These are phyloP conservation scores for Brachyalestes nurse DNA, from an alignment of 2,797 vertebrate genomes.

Conservation along the genomic window DNA sequence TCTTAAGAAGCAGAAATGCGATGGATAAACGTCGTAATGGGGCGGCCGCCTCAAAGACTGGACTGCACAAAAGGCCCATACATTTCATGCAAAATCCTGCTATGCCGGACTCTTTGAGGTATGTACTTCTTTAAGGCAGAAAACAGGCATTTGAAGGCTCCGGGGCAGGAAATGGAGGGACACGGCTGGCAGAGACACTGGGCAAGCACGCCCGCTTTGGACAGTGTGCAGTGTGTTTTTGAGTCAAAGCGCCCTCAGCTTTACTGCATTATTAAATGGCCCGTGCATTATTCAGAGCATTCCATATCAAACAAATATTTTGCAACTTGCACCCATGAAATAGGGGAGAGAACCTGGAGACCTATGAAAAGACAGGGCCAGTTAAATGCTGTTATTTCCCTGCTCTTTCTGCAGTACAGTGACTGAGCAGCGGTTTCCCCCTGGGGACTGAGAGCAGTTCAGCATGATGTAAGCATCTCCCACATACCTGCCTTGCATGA, in stretches of 20 bases:
- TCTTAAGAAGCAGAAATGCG: conserved; percentile 16
- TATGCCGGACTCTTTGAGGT: conserved; percentile 10
- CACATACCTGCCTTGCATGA: background rate
- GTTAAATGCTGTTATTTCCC: conserved; percentile 4
- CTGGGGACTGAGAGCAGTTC: conserved; percentile 26
- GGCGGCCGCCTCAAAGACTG: background rate
- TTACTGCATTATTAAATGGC: conserved; percentile 90
- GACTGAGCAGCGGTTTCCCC: background rate
- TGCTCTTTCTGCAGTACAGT: background rate
- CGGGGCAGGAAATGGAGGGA: conserved; percentile 42
- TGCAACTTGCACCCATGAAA: conserved; percentile 78
- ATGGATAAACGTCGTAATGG: conserved; percentile 7
- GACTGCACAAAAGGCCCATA: conserved; percentile 11
- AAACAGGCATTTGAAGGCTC: conserved; percentile 26
- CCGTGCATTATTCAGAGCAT: conserved; percentile 84
- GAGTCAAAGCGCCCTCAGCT: conserved; percentile 76
- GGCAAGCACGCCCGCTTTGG: conserved; percentile 71
- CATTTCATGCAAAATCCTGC: conserved; percentile 4
- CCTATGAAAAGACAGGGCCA: conserved; percentile 10
- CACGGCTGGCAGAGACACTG: conserved; percentile 64
- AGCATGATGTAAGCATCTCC: background rate
- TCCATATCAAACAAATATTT: conserved; percentile 85
- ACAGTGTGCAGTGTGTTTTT: conserved; percentile 68
- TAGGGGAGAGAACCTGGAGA: conserved; percentile 51
- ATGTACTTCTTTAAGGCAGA: conserved; percentile 10